Evolutionary conservation across 2,113 vertebrate species (phyloP).

Genomic region (Gymnarchus niloticus): DNA sequence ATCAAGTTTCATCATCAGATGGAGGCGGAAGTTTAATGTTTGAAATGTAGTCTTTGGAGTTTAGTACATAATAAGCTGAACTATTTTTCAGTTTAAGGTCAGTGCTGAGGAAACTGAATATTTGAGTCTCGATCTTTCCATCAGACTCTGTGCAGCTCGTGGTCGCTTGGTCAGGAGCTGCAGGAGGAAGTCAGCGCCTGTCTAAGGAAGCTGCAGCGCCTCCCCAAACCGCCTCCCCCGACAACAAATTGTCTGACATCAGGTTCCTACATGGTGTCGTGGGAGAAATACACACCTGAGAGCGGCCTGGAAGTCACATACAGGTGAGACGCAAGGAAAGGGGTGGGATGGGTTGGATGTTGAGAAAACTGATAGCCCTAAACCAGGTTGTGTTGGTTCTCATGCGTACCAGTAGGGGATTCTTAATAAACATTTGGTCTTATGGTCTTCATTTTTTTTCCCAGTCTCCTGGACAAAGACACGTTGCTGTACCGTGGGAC

Average conservation of each 20-base stretch:
- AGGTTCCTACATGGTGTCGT: conserved; percentile 34
- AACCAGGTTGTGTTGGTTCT: not conserved
- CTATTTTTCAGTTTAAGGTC: not conserved
- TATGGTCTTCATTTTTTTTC: not conserved
- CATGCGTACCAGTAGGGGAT: not conserved
- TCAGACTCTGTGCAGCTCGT: conserved; percentile 36
- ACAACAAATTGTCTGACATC: conserved; percentile 20
- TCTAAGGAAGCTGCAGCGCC: conserved; percentile 38
- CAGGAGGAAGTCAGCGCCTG: conserved; percentile 46
- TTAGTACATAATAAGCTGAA: not conserved
- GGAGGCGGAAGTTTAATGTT: not conserved
- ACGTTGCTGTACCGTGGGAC: conserved; percentile 41
- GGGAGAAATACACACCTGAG: conserved; percentile 37
- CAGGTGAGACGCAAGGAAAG: conserved; percentile 32
- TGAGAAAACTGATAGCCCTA: not conserved
- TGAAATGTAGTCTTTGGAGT: not conserved
- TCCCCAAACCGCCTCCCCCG: conserved; percentile 41
- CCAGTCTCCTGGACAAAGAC: conserved; percentile 42
- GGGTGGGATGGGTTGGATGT: not conserved
- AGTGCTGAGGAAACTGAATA: not conserved
- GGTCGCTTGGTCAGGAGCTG: conserved; percentile 38
- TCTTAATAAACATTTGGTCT: not conserved
- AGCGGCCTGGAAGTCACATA: conserved; percentile 47
- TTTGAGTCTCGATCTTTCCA: not conserved
- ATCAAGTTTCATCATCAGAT: not conserved